These are phyloP conservation scores for Parnassius glacialis DNA, from an alignment of 2,888 invertebrate species.

Conservation along the genomic window DNA sequence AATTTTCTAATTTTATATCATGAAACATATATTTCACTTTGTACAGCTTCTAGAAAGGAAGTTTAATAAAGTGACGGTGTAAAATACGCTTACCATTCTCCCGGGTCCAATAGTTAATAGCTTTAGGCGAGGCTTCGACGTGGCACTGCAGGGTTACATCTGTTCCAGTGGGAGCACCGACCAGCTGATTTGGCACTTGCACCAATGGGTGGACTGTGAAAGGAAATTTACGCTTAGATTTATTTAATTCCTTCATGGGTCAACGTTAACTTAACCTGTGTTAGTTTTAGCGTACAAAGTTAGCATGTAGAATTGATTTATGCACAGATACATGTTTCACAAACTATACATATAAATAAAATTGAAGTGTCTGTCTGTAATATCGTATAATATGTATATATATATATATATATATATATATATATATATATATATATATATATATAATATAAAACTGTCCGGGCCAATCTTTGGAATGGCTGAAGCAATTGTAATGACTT, in stretches of 20 bases:
- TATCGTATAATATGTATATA: too few relatives aligned
- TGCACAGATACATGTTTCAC: too few relatives aligned
- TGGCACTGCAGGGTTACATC: slow-evolving; percentile 92
- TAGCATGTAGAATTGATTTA: too few relatives aligned
- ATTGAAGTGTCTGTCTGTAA: too few relatives aligned
- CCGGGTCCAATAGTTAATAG: slow-evolving; percentile 96
- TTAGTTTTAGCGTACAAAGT: too few relatives aligned
- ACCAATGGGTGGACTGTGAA: slow-evolving; percentile 93
- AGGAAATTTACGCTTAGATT: slow-evolving; percentile 30
- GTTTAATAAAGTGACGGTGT: slow-evolving; percentile 26
- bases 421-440: too few relatives aligned
- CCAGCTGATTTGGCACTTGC: slow-evolving; percentile 95
- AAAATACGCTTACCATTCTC: slow-evolving; percentile 86
- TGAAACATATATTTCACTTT: neutral
- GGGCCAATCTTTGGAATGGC: too few relatives aligned
- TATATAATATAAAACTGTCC: too few relatives aligned
- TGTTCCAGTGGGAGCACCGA: slow-evolving; percentile 92
- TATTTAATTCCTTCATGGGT: neutral
- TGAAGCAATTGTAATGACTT: too few relatives aligned
- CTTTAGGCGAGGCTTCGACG: slow-evolving; percentile 95
- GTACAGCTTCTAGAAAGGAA: neutral
- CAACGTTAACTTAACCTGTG: neutral
- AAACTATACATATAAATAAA: too few relatives aligned
- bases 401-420: too few relatives aligned
- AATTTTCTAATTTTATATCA: too few relatives aligned